Conservation (phyloP, 1,140 invertebrate genomes). For the Solenopsis invicta region DNA sequence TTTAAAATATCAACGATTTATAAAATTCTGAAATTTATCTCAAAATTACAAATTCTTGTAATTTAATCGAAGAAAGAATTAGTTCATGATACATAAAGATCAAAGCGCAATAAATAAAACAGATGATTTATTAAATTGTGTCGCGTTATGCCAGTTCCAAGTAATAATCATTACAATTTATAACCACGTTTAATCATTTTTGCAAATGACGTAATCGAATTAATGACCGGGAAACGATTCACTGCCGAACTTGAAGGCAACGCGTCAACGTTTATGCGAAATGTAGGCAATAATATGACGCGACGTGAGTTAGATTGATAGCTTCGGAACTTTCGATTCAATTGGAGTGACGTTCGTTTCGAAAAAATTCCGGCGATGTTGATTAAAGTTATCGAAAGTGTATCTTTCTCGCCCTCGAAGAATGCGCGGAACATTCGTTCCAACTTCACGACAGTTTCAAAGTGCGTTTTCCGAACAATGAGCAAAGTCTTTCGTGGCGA, state of each 20-base stretch:
- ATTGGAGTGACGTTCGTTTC: slow-evolving; percentile 47
- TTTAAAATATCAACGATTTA: background rate
- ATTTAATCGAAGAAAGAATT: background rate
- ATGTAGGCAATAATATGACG: slow-evolving; percentile 50
- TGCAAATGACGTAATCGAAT: slow-evolving; percentile 57
- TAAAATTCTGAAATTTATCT: background rate
- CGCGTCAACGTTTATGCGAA: slow-evolving; percentile 50
- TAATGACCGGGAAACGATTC: slow-evolving; percentile 59
- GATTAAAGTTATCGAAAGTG: slow-evolving; percentile 16
- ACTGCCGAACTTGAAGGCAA: slow-evolving; percentile 8
- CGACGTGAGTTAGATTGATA: slow-evolving; percentile 69
- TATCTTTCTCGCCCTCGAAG: slow-evolving; percentile 42
- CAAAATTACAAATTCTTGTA: background rate
- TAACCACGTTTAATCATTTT: slow-evolving; percentile 18
- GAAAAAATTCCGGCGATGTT: slow-evolving; percentile 23
- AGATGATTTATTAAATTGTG: background rate
- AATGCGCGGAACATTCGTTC: background rate
- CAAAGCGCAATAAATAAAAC: background rate
- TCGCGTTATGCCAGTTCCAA: background rate
- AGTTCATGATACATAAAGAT: background rate
- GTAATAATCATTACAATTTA: slow-evolving; percentile 34
- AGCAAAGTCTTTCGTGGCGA: slow-evolving; percentile 10
- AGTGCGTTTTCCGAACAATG: slow-evolving; percentile 6
- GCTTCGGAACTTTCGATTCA: slow-evolving; percentile 38
- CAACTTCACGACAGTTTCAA: slow-evolving; percentile 19